Conservation (phyloP, 2,113 vertebrate species). For the Polypterus senegalus region DNA sequence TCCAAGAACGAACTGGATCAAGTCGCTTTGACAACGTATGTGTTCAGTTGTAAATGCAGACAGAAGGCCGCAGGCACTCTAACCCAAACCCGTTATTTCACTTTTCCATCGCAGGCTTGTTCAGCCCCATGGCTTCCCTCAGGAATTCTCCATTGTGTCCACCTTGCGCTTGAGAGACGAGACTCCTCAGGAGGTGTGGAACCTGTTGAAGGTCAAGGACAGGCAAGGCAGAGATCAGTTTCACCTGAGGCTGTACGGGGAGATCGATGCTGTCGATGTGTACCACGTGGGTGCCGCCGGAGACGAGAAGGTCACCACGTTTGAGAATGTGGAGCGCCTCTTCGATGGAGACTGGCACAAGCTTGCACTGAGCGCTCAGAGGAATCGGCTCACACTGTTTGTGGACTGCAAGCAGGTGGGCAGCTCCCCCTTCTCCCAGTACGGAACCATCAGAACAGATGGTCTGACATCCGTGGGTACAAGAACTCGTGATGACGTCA, state of each 20-base stretch:
- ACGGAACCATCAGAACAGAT: conserved; percentile 10
- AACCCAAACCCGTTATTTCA: neutral
- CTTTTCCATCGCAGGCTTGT: conserved; percentile 12
- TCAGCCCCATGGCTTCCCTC: conserved; percentile 18
- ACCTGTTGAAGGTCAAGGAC: conserved; percentile 12
- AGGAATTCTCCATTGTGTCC: conserved; percentile 12
- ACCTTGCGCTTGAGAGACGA: conserved; percentile 16
- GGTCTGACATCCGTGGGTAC: neutral
- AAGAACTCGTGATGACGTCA: neutral
- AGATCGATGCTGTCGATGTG: conserved; percentile 6
- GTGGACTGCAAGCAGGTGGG: conserved; percentile 11
- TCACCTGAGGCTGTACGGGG: conserved; percentile 6
- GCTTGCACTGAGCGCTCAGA: neutral
- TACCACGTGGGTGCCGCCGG: neutral
- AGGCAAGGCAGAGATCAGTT: conserved; percentile 6
- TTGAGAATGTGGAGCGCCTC: conserved; percentile 2
- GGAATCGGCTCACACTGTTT: conserved; percentile 10
- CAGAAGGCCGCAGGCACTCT: neutral
- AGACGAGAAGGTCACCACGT: conserved; percentile 2
- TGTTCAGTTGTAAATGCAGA: neutral
- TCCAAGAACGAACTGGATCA: neutral
- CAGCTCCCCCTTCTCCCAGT: conserved; percentile 2
- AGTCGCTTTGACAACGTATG: too few relatives aligned
- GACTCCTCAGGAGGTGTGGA: neutral
- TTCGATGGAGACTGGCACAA: conserved; percentile 18